phyloP scores from a whole-genome alignment of 2,888 invertebrate genomes.

The Eupithecia vulgata region DNA sequence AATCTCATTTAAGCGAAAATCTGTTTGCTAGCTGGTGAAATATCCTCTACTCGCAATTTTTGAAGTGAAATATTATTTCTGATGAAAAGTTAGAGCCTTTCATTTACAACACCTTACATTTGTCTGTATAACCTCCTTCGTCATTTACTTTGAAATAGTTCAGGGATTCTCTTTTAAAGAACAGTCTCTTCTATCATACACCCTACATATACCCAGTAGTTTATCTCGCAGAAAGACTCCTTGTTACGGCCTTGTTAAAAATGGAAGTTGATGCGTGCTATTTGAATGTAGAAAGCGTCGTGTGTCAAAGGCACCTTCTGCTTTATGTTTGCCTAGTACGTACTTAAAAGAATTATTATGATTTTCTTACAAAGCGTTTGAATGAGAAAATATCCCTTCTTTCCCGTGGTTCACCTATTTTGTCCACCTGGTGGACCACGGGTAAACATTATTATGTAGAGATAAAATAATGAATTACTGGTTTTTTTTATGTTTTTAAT shows the following conservation, averaged over 20 bases:
- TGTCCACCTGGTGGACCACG: too few species aligned
- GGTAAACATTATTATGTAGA: too few species aligned
- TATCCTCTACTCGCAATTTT: not conserved
- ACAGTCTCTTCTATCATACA: slow-evolving; percentile 3
- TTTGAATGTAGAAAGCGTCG: slow-evolving; percentile 30
- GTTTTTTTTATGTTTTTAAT: not conserved
- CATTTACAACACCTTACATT: not conserved
- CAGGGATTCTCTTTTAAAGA: not conserved
- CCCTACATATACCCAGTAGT: slow-evolving; percentile 4
- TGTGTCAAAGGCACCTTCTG: slow-evolving; percentile 28
- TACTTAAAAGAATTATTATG: slow-evolving; percentile 10
- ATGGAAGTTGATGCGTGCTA: slow-evolving; percentile 42
- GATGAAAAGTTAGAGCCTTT: not conserved
- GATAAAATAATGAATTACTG: not conserved
- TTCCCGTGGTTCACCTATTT: too few species aligned
- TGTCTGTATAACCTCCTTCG: not conserved
- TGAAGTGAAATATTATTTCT: not conserved
- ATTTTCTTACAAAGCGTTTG: not conserved
- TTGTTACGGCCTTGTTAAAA: slow-evolving; percentile 44
- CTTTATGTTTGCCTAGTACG: slow-evolving; percentile 19
- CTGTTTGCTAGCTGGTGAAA: not conserved
- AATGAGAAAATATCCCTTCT: not conserved
- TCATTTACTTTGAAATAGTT: not conserved
- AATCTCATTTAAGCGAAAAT: not conserved
- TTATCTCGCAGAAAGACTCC: slow-evolving; percentile 26